These are phyloP conservation scores for Torymus auratus DNA, from an alignment of 2,888 invertebrate genomes.

Conservation along the genomic window DNA sequence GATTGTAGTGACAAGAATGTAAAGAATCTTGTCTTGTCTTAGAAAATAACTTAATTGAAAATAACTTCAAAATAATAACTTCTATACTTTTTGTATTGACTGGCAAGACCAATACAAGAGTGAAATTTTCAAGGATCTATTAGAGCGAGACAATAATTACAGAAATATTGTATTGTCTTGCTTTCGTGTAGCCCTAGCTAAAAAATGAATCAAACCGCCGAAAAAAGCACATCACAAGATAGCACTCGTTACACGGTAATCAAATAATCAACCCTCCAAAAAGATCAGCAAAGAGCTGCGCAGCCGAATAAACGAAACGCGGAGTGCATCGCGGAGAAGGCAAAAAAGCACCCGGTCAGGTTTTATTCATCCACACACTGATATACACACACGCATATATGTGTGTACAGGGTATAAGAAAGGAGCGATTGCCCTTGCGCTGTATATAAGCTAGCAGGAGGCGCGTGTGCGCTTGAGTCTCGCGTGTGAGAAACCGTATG, in stretches of 20 bases:
- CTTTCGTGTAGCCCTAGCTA: no score
- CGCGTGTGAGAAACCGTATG: conserved; percentile 69
- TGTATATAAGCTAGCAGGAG: conserved; percentile 25
- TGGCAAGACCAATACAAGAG: no score
- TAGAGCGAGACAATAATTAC: no score
- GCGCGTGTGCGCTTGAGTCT: conserved; percentile 68
- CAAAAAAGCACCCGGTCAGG: conserved; percentile 55
- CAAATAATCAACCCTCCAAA: conserved; percentile 48
- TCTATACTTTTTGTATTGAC: no score
- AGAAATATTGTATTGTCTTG: no score
- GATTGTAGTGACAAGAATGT: no score
- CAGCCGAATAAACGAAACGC: conserved; percentile 40
- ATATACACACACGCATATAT: no score
- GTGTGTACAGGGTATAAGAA: conserved; percentile 28
- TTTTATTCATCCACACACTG: conserved; percentile 51
- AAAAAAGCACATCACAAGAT: conserved; percentile 5
- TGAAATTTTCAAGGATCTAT: no score
- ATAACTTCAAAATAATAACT: no score
- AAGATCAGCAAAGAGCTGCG: conserved; percentile 35
- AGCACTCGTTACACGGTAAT: conserved; percentile 54
- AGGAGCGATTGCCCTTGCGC: conserved; percentile 57
- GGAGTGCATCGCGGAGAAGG: conserved; percentile 10
- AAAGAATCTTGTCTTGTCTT: no score
- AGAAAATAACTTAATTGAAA: no score
- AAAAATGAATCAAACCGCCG: conserved; percentile 49